Evolutionary conservation across 2,797 vertebrate genomes (phyloP).

Genomic region (Cottoperca gobio): DNA sequence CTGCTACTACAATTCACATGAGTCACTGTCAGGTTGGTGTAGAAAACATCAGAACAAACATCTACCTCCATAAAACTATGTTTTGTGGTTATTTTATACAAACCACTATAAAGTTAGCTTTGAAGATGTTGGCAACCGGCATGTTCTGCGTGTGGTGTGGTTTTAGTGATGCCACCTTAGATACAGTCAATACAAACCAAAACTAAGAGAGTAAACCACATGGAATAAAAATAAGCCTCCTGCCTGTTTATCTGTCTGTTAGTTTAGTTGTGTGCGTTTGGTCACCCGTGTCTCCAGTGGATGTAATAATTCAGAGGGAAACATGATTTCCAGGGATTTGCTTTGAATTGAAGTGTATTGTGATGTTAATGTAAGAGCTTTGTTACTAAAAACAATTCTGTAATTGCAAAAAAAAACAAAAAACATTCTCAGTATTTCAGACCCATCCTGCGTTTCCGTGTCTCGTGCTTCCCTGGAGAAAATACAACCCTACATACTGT

Average conservation of each 20-base stretch:
- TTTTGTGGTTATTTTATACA: constrained; percentile 28
- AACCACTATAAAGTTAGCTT: background rate
- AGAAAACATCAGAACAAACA: background rate
- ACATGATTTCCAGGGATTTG: constrained; percentile 35
- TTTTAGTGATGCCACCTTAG: background rate
- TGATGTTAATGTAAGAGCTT: constrained; percentile 55
- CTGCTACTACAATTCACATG: constrained; percentile 12
- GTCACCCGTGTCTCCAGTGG: background rate
- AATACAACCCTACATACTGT: constrained; percentile 62
- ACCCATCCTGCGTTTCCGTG: constrained; percentile 29
- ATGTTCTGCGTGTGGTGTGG: constrained; percentile 13
- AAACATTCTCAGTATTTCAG: constrained; percentile 20
- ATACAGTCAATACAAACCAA: constrained; percentile 9
- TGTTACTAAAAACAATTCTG: constrained; percentile 44
- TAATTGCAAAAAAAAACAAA: constrained; percentile 39
- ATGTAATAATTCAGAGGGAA: constrained; percentile 21
- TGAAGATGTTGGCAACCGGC: background rate
- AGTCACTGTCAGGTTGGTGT: background rate
- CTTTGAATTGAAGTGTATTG: constrained; percentile 50
- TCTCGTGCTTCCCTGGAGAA: constrained; percentile 41
- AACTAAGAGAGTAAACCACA: background rate
- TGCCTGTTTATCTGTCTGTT: background rate
- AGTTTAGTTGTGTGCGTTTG: constrained; percentile 6
- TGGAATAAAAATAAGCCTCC: background rate
- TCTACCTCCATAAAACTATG: constrained; percentile 4